These are phyloP conservation scores for Galerucella pusilla DNA, from an alignment of 2,888 invertebrate genomes.

Conservation along the genomic window DNA sequence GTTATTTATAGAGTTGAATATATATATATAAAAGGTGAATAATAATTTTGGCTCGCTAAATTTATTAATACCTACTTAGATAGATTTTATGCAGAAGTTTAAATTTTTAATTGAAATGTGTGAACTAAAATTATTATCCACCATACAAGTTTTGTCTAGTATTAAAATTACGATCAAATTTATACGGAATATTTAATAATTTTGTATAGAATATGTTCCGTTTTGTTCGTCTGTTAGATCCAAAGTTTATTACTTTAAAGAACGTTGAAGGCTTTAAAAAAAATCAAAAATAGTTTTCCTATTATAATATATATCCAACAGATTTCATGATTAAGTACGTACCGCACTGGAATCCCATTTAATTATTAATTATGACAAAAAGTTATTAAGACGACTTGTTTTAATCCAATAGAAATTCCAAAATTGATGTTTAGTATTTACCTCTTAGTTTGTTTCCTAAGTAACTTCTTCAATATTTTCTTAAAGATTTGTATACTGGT, in stretches of 20 bases:
- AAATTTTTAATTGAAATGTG: not conserved
- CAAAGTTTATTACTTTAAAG: not conserved
- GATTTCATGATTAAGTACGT: not conserved
- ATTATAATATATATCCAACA: not conserved
- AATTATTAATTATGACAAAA: not conserved
- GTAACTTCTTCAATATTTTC: too few relatives aligned
- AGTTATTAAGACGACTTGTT: too few relatives aligned
- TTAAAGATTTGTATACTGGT: too few relatives aligned
- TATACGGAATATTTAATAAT: not conserved
- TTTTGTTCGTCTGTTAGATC: not conserved
- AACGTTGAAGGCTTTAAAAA: conserved; percentile 6
- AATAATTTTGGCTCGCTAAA: not conserved
- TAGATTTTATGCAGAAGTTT: not conserved
- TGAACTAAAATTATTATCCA: conserved; percentile 1
- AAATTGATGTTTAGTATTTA: not conserved
- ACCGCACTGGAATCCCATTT: not conserved
- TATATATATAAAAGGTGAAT: not conserved
- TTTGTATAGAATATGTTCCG: not conserved
- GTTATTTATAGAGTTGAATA: not conserved
- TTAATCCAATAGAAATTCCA: not conserved
- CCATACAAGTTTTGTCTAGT: not conserved
- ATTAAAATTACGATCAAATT: conserved; percentile 1
- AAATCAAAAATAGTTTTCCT: not conserved
- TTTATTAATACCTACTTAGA: not conserved
- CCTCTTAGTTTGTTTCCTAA: too few relatives aligned